A percentile compares a stretch with the other conserved stretches of the same genome.
Conservation (phyloP, 2,888 invertebrate genomes). For the Netelia fuscicornis region DNA sequence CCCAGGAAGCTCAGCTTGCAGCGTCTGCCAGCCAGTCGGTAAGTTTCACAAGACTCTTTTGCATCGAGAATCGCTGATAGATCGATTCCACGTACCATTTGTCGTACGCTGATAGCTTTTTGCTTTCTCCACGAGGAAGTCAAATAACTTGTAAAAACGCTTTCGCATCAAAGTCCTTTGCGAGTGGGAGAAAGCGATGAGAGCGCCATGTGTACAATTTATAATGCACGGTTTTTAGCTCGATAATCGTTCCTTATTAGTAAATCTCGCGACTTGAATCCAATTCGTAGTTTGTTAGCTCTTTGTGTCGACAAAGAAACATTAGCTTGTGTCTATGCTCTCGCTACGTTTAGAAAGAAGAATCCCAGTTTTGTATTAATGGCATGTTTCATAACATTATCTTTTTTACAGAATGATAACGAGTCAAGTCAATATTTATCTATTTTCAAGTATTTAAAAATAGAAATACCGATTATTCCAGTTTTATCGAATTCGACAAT, state of each 20-base stretch:
- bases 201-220: too few relatives aligned
- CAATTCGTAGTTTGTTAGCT: background rate
- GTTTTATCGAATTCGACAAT: conserved; percentile 15
- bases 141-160: too few relatives aligned
- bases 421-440: background rate
- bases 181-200: too few relatives aligned
- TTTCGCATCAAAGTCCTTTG: too few relatives aligned
- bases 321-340: conserved; percentile 15
- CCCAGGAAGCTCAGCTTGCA: conserved; percentile 51
- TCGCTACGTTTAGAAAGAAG: conserved; percentile 18
- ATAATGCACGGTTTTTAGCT: too few relatives aligned
- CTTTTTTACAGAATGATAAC: conserved; percentile 24
- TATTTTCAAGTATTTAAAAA: background rate
- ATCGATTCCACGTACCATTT: background rate
- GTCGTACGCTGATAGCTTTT: too few relatives aligned
- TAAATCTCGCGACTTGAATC: too few relatives aligned
- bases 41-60: conserved; percentile 6
- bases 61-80: background rate
- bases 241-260: too few relatives aligned
- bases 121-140: too few relatives aligned
- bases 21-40: conserved; percentile 56
- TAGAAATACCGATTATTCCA: background rate
- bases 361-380: background rate
- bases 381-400: conserved; percentile 22
- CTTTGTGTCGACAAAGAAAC: background rate